Percentiles rank a stretch among this genome's conserved stretches.
Conservation (phyloP, 2,797 vertebrate genomes). For the Threskiornis aethiopicus region DNA sequence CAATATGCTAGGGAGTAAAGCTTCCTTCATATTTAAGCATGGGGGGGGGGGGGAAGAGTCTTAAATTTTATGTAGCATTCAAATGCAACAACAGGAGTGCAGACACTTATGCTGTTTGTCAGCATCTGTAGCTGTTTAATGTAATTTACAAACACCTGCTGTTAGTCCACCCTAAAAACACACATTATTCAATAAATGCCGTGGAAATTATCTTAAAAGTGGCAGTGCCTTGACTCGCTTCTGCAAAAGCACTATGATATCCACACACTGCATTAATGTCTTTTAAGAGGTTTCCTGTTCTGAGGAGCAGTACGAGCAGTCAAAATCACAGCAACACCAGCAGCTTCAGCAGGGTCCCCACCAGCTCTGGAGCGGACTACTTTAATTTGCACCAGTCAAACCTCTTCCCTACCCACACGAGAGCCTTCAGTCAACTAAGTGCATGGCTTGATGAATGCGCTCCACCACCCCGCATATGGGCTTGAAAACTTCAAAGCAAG, state of each 20-base stretch:
- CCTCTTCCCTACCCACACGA: neutral
- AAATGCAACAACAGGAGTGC: neutral
- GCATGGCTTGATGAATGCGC: neutral
- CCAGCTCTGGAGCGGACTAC: neutral
- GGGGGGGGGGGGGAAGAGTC: neutral
- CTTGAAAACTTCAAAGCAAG: neutral
- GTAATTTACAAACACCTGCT: neutral
- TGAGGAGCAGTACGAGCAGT: neutral
- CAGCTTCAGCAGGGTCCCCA: neutral
- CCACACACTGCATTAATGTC: rapidly evolving
- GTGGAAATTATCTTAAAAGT: neutral
- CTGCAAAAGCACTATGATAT: neutral
- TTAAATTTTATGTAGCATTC: neutral
- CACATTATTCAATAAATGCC: neutral
- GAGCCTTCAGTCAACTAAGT: neutral
- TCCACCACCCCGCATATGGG: neutral
- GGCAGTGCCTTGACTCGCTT: neutral
- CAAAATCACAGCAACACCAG: neutral
- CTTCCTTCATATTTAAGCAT: neutral
- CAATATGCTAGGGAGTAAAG: neutral
- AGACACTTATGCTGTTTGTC: neutral
- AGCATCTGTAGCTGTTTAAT: neutral
- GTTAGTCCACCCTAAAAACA: neutral
- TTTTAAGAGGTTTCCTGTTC: neutral
- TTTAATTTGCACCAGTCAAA: neutral